Conservation (phyloP, 2,797 vertebrate species). For the Gastrophryne carolinensis region DNA sequence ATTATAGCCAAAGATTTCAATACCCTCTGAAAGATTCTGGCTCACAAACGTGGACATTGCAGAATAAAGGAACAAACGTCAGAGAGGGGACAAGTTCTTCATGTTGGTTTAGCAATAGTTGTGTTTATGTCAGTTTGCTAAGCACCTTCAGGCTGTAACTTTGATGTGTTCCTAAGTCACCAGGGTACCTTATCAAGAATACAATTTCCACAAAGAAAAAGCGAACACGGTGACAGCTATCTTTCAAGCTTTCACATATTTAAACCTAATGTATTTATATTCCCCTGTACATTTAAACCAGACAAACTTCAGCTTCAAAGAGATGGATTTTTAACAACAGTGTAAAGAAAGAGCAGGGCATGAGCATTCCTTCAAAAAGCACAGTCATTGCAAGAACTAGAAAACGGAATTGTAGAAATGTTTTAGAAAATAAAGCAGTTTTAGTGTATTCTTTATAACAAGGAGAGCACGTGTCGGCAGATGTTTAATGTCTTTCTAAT, state of each 20-base stretch:
- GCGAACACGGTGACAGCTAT: conserved; percentile 32
- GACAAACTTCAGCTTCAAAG: conserved; percentile 35
- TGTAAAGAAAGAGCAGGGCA: not conserved
- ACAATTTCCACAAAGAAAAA: conserved; percentile 36
- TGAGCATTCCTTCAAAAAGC: not conserved
- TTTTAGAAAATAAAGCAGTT: not conserved
- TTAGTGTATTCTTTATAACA: not conserved
- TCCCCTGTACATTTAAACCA: conserved; percentile 25
- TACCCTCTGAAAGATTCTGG: not conserved
- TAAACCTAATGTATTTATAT: conserved; percentile 45
- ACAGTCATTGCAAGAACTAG: not conserved
- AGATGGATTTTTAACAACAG: conserved; percentile 12
- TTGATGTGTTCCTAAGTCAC: conserved; percentile 45
- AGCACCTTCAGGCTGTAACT: conserved; percentile 38
- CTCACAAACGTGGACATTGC: conserved; percentile 9
- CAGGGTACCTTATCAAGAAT: conserved; percentile 46
- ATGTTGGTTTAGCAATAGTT: conserved; percentile 16
- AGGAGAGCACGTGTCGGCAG: not conserved
- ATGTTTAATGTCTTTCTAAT: not conserved
- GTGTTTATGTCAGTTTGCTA: conserved; percentile 41
- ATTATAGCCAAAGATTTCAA: not conserved
- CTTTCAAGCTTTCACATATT: conserved; percentile 35
- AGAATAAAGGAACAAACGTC: conserved; percentile 25
- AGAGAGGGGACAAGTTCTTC: conserved; percentile 11
- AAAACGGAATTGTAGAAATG: not conserved